Base-by-base conservation (phyloP, 2,797 vertebrate species). In the Lepus townsendii region DNA sequence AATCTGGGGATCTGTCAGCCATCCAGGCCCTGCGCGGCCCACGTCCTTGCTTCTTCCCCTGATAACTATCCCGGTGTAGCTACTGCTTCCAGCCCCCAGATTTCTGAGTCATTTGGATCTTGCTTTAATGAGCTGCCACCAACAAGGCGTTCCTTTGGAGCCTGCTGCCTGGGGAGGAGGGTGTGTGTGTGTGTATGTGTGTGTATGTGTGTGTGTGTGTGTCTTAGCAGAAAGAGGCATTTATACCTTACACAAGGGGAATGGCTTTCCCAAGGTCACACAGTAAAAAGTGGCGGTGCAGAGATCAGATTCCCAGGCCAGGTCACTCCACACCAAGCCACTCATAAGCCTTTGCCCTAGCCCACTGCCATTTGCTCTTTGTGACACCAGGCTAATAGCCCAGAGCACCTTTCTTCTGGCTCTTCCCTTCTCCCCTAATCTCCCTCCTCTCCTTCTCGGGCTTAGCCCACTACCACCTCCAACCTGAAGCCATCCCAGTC, bases 31-130 rank as follows among this genome's bases (percentile, higher is more conserved):
- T 9, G 2, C 52, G 65, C 63, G 24, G 90, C 88, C 91, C 75
- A 85, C 72, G 20, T 47, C 65, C 68, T 86, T 57, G 57, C 86
- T 89, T 93, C 91, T 78, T 83, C 83, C 77, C 47, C 13, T 60
- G 22, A 13, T 86, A 84, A 73, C 90, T 38, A 50, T 75, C 62
- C 54, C 69, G 32, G 84, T 82, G 47, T 68, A 66, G 90, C 78
- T 94, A 79, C 76, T 88, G 95, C 62, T 93, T 92, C 76, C 90
- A 93, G 94, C 95, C 97, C 85, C 90, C 95, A 78, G 93, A 87
- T 91, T 94, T 94, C 95, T 97, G 96, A 96, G 93, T 97, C 97
- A 97, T 72, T 88, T 77, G 71, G 78, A 68, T 91, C 83, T 94
- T 42, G 76, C 72, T 93, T 94, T 69, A 94, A 85, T 75, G 86